phyloP scores from a whole-genome alignment of 2,888 invertebrate species.

The Ecdyonurus torrentis region DNA sequence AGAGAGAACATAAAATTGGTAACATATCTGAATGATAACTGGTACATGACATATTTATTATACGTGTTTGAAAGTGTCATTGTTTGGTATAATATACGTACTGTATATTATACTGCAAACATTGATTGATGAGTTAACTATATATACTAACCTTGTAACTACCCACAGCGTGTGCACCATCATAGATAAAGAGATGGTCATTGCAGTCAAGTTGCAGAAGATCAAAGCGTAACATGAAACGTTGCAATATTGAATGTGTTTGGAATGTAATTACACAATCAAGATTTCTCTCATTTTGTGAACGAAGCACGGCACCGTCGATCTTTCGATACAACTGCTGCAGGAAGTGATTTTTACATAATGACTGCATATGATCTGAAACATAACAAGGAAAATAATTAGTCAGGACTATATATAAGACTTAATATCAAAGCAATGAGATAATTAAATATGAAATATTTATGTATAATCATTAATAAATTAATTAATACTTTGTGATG shows the following conservation, averaged over 20 bases:
- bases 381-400: too few relatives aligned
- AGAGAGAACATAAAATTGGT: too few relatives aligned
- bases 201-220: constrained; percentile 84
- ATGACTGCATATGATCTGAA: constrained; percentile 74
- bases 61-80: too few relatives aligned
- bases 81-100: too few relatives aligned
- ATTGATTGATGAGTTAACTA: too few relatives aligned
- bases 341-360: constrained; percentile 80
- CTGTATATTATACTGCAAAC: constrained; percentile 1
- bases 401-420: too few relatives aligned
- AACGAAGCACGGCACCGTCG: constrained; percentile 79
- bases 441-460: too few relatives aligned
- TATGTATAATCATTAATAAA: too few relatives aligned
- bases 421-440: too few relatives aligned
- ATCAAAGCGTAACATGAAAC: constrained; percentile 88
- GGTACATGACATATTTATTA: too few relatives aligned
- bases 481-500: too few relatives aligned
- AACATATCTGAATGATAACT: too few relatives aligned
- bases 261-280: constrained; percentile 89
- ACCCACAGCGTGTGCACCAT: constrained; percentile 79
- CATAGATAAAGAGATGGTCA: constrained; percentile 82
- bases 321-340: constrained; percentile 79
- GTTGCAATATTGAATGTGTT: constrained; percentile 83
- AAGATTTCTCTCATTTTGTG: constrained; percentile 76
- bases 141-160: constrained; percentile 55